phyloP scores from a whole-genome alignment of 2,888 invertebrate species.

The Eucera pruinosa region DNA sequence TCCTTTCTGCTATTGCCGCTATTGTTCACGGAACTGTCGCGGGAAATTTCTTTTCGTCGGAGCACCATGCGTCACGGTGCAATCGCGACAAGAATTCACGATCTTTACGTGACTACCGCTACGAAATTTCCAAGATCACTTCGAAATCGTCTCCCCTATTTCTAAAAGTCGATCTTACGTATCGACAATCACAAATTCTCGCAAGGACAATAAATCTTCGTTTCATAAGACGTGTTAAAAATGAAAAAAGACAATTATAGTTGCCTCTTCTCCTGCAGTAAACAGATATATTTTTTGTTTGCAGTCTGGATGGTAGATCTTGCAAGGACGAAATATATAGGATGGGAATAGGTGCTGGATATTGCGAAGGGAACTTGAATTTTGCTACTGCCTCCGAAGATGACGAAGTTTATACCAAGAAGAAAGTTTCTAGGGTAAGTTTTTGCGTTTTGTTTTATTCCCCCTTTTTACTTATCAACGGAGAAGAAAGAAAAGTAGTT shows the following conservation, averaged over 20 bases:
- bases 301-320: constrained; percentile 81
- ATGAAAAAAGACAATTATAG: background rate
- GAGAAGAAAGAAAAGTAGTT: background rate
- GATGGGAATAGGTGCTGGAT: constrained; percentile 81
- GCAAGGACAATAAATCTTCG: too few relatives aligned
- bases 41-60: constrained; percentile 58
- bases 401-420: constrained; percentile 83
- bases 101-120: constrained; percentile 40
- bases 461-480: background rate
- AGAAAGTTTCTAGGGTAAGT: constrained; percentile 83
- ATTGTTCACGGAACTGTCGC: constrained; percentile 52
- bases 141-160: constrained; percentile 24
- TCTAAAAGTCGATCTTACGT: background rate
- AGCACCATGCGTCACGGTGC: constrained; percentile 35
- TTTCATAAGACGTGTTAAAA: too few relatives aligned
- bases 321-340: constrained; percentile 83
- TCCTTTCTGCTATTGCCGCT: constrained; percentile 32
- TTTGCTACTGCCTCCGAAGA: constrained; percentile 83
- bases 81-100: constrained; percentile 40
- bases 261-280: background rate
- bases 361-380: constrained; percentile 83
- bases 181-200: background rate
- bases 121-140: constrained; percentile 29
- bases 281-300: constrained; percentile 46
- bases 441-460: background rate